Evolutionary conservation across 2,888 invertebrate genomes (phyloP).

Genomic region (Tetropium fuscum): DNA sequence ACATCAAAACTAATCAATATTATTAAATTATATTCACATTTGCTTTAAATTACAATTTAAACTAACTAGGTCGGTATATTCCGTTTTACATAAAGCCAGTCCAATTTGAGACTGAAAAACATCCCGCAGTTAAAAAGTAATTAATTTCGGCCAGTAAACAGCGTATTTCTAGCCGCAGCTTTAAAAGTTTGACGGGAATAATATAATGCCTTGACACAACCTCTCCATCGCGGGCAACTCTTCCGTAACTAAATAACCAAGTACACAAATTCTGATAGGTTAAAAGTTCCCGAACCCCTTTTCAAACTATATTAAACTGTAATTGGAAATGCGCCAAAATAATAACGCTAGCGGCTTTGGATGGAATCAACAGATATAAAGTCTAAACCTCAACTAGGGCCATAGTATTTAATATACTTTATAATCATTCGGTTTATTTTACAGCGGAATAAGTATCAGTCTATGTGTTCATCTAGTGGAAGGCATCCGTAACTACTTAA

Average conservation of each 20-base stretch:
- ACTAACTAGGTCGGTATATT: too few relatives aligned
- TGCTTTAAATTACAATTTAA: too few relatives aligned
- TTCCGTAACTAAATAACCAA: conserved; percentile 48
- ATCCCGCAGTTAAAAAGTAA: background rate
- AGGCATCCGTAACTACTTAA: too few relatives aligned
- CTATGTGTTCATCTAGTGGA: too few relatives aligned
- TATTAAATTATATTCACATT: too few relatives aligned
- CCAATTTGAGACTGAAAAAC: too few relatives aligned
- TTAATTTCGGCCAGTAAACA: conserved; percentile 17
- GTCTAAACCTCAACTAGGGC: conserved; percentile 31
- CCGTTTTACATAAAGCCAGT: too few relatives aligned
- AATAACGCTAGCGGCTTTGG: conserved; percentile 48
- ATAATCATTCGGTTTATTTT: conserved; percentile 18
- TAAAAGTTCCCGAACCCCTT: conserved; percentile 51
- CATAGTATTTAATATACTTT: conserved; percentile 31
- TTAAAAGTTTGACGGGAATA: conserved; percentile 33
- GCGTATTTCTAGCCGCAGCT: conserved; percentile 23
- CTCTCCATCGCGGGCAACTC: conserved; percentile 33
- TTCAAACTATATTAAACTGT: conserved; percentile 51
- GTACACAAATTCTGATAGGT: conserved; percentile 46
- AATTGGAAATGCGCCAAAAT: conserved; percentile 52
- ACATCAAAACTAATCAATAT: too few relatives aligned
- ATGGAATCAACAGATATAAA: conserved; percentile 43
- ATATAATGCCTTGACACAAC: conserved; percentile 36
- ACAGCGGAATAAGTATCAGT: too few relatives aligned